These are phyloP conservation scores for Dendrocincla tyrannina DNA, from an alignment of 2,797 vertebrate genomes.

Conservation along the genomic window DNA sequence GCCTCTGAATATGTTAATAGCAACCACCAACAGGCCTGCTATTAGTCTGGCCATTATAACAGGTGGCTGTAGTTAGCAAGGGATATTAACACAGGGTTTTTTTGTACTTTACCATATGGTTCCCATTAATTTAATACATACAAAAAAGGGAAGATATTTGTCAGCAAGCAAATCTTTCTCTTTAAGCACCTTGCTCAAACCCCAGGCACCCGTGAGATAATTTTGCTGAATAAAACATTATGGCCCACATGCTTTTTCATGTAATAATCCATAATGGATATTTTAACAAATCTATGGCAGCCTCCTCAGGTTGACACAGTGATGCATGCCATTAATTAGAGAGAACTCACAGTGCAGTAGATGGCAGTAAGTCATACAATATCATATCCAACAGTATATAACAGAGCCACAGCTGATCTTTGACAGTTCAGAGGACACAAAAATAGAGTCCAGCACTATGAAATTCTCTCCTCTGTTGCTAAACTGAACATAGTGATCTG, in stretches of 20 bases:
- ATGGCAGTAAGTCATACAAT: background rate
- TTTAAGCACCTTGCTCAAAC: conserved; percentile 10
- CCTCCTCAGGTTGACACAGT: background rate
- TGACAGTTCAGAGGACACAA: background rate
- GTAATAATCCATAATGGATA: background rate
- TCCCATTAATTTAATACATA: conserved; percentile 36
- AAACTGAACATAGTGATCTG: background rate
- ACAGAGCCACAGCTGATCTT: background rate
- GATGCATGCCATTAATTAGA: background rate
- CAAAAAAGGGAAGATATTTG: background rate
- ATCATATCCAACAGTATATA: background rate
- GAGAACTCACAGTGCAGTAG: background rate
- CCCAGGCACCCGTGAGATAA: background rate
- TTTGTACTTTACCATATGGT: conserved; percentile 44
- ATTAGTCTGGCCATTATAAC: conserved; percentile 8
- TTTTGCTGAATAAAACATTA: conserved; percentile 36
- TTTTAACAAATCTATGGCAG: background rate
- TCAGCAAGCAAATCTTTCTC: conserved; percentile 34
- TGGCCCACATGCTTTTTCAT: background rate
- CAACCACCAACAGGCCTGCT: background rate
- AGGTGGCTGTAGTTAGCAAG: conserved; percentile 35
- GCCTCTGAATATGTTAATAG: background rate
- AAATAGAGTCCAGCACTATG: background rate
- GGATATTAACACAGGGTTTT: conserved; percentile 1
- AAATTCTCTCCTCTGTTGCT: background rate